Conservation (phyloP, 2,113 vertebrate species). For the Festucalex cinctus region DNA sequence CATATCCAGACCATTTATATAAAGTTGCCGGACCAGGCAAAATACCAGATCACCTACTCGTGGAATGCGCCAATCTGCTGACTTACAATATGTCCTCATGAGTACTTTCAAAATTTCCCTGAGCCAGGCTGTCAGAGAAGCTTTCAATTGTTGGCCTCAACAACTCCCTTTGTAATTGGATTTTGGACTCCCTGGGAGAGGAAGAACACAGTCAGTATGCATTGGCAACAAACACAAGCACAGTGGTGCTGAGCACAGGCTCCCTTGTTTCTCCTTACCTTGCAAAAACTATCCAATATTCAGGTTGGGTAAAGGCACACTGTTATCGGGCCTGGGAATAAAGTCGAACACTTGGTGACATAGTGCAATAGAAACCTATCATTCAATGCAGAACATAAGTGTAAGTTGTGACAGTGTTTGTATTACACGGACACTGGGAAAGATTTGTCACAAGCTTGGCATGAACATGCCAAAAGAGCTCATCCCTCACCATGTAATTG, state of each 20-base stretch:
- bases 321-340: not conserved
- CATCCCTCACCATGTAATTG: conserved; percentile 1
- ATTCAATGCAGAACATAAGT: not conserved
- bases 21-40: not conserved
- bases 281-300: not conserved
- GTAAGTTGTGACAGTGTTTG: not conserved
- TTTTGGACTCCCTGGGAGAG: conserved; percentile 6
- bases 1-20: not conserved
- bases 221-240: conserved; percentile 8
- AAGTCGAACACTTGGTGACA: not conserved
- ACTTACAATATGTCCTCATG: conserved; percentile 2
- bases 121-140: conserved; percentile 6
- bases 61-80: not conserved
- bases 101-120: not conserved
- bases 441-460: not conserved
- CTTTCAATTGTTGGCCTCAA: conserved; percentile 7
- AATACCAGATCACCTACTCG: not conserved
- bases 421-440: not conserved
- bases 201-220: not conserved
- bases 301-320: not conserved
- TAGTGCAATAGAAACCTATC: not conserved
- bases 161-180: conserved; percentile 4
- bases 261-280: conserved; percentile 2
- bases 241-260: not conserved
- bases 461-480: conserved; percentile 1